These are phyloP conservation scores for Alauda arvensis DNA, from an alignment of 2,797 vertebrate species.

Conservation along the genomic window DNA sequence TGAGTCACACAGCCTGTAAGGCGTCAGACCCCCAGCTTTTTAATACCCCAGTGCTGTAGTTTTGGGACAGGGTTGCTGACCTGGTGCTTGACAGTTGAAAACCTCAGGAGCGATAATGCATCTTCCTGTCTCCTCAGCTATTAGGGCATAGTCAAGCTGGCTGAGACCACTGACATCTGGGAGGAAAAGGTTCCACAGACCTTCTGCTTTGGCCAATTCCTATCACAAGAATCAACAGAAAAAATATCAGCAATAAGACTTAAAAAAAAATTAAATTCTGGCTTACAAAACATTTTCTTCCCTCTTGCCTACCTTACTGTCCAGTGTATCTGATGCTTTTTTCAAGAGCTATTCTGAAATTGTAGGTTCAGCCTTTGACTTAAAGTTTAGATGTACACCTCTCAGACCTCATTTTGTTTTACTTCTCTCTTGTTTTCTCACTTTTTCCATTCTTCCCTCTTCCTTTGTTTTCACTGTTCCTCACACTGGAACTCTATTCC, in stretches of 20 bases:
- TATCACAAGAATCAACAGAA: slow-evolving; percentile 41
- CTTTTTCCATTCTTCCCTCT: background rate
- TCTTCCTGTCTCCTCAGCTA: slow-evolving; percentile 90
- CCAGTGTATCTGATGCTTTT: background rate
- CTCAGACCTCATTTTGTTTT: background rate
- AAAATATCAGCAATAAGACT: background rate
- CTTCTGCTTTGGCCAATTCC: slow-evolving; percentile 82
- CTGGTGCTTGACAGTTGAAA: slow-evolving; percentile 95
- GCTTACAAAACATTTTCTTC: background rate
- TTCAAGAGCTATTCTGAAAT: background rate
- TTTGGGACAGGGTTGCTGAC: slow-evolving; percentile 60
- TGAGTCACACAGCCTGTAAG: background rate
- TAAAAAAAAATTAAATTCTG: background rate
- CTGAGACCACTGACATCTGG: slow-evolving; percentile 83
- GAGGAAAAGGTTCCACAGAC: slow-evolving; percentile 94
- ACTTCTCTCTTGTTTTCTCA: background rate
- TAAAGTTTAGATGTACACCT: background rate
- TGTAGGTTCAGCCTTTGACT: background rate
- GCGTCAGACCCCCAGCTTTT: background rate
- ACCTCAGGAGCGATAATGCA: slow-evolving; percentile 84
- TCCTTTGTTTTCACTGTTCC: background rate
- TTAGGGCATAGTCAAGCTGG: slow-evolving; percentile 89
- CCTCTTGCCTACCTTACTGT: background rate
- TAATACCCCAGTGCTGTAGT: background rate
- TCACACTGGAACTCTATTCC: too few species aligned